phyloP scores from a whole-genome alignment of 1,140 invertebrate species.

The Leptinotarsa defecta region DNA sequence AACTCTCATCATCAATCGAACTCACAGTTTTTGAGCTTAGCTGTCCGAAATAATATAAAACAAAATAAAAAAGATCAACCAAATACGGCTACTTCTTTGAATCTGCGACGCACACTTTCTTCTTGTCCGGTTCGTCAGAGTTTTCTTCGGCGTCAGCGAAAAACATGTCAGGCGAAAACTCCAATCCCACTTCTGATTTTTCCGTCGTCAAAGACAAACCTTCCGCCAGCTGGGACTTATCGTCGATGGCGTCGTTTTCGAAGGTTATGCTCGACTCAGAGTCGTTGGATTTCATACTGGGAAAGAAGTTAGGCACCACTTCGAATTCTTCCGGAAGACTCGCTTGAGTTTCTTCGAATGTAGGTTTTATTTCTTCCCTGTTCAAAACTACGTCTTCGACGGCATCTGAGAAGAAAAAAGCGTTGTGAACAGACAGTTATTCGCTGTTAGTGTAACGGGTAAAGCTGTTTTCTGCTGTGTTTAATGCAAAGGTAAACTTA shows the following conservation, averaged over 20 bases:
- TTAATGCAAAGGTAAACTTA: not conserved
- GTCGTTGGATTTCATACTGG: not conserved
- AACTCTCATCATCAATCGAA: not conserved
- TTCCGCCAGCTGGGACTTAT: constrained; percentile 9
- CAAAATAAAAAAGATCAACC: not conserved
- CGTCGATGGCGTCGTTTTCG: constrained; percentile 1
- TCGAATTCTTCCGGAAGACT: not conserved
- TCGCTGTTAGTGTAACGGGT: not conserved
- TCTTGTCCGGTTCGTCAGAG: not conserved
- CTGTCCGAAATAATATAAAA: not conserved
- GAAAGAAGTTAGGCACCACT: constrained; percentile 16
- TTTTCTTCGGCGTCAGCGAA: not conserved
- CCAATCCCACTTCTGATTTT: not conserved
- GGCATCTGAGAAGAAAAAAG: not conserved
- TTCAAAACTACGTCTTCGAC: not conserved
- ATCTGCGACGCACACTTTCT: not conserved
- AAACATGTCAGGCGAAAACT: constrained; percentile 23
- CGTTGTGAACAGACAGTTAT: too few species aligned
- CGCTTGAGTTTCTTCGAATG: not conserved
- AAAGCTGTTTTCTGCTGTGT: not conserved
- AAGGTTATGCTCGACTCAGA: too few species aligned
- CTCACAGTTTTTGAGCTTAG: not conserved
- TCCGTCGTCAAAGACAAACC: not conserved
- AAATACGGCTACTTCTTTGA: not conserved
- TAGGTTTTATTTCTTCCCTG: not conserved